phyloP scores from a whole-genome alignment of 2,113 vertebrate species.

The Calyptomena viridis region DNA sequence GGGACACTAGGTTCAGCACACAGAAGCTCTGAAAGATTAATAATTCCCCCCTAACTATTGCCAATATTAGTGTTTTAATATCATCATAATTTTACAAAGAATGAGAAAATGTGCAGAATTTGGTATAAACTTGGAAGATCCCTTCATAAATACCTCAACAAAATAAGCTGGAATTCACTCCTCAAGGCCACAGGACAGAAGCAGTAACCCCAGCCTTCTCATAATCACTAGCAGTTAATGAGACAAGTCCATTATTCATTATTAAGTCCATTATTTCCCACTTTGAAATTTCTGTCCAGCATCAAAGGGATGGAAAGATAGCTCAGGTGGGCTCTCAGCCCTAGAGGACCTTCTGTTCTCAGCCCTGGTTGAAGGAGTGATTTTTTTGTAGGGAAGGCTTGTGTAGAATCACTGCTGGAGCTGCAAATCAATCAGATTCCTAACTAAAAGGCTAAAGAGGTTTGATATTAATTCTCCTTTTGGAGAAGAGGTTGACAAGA shows the following conservation, averaged over 20 bases:
- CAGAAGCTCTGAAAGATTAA: neutral
- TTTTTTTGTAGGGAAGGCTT: neutral
- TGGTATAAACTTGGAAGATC: neutral
- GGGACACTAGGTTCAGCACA: neutral
- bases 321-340: neutral
- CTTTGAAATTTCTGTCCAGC: neutral
- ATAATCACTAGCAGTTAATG: neutral
- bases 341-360: neutral
- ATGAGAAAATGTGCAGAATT: neutral
- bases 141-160: neutral
- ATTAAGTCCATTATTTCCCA: neutral
- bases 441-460: neutral
- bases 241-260: neutral
- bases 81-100: neutral
- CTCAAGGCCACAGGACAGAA: neutral
- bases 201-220: neutral
- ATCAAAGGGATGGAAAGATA: neutral
- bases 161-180: neutral
- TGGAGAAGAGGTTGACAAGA: neutral
- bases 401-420: neutral
- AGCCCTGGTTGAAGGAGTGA: neutral
- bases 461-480: constrained; percentile 2
- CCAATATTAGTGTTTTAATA: neutral
- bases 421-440: neutral
- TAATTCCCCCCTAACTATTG: neutral